Conservation (phyloP, 2,113 vertebrate species). For the Callithrix jacchus region DNA sequence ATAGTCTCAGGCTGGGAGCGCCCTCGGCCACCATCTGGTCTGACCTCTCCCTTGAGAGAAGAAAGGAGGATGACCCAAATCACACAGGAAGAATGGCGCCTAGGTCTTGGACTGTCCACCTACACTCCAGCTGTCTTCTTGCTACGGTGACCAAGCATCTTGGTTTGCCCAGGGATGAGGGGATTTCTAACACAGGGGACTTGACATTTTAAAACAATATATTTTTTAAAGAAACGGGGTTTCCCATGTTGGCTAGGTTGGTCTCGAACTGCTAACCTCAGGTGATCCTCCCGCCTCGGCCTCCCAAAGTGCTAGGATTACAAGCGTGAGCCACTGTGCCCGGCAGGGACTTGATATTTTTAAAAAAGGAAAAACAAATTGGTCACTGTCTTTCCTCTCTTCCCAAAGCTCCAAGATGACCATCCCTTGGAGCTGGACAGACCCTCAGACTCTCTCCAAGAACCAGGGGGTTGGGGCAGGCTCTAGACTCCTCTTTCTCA, state of each 20-base stretch:
- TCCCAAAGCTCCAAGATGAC: background rate
- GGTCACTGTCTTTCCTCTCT: background rate
- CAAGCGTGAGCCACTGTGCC: no score
- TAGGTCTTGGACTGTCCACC: background rate
- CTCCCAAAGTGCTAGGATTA: no score
- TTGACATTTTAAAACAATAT: background rate
- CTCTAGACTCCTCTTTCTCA: constrained; percentile 41
- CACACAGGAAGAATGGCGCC: background rate
- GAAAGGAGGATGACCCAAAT: background rate
- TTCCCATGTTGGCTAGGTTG: no score
- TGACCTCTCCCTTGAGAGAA: background rate
- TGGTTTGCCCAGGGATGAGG: background rate
- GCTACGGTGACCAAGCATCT: background rate
- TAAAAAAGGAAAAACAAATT: background rate
- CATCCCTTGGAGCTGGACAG: no score
- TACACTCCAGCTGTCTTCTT: background rate
- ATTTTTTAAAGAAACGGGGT: no score
- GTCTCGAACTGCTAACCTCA: no score
- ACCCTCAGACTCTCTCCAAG: background rate
- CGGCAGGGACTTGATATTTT: background rate
- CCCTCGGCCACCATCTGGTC: background rate
- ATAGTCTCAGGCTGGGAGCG: background rate
- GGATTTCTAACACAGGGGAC: background rate
- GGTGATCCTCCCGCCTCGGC: no score
- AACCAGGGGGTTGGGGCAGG: background rate